Evolutionary conservation across 2,113 vertebrate genomes (phyloP), one percentile per base, ranked within the genome.

Genomic region (Scortum barcoo): DNA sequence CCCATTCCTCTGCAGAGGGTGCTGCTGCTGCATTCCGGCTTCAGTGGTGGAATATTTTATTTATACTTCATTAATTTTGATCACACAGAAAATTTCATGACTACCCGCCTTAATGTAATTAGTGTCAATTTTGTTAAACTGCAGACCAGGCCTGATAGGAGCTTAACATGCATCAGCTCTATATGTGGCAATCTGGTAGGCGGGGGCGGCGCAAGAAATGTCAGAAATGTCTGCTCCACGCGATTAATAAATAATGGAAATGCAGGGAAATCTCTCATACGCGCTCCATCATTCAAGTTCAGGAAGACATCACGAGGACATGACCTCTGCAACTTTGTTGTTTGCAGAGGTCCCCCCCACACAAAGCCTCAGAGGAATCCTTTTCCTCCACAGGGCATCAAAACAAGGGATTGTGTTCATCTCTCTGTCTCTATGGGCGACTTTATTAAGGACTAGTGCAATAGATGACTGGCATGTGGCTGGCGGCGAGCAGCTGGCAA

Each of bases 381-480:
- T 61, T 73, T 51, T 56, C 78, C 80, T 89, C 87, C 86, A 61
- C 61, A 30, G 82, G 72, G 78, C 83, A 89, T 86, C 87, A 91
- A 83, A 90, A 90, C 77, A 91, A 84, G 75, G 85, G 89, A 86
- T 88, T 86, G 84, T 58, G 86, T 87, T 92, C 81, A 91, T 89
- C 90, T 91, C 84, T 46, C 75, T 2, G 78, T 78, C 83, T 91
- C 80, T 66, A 70, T 24, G 89, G 82, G 54, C 20, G 80, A 90
- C 89, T 93, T 90, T 90, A 92, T 92, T 88, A 89, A 90, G 89
- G 83, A 82, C 82, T 28, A 42, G 78, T 57, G 81, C 70, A 83
- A 85, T 54, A 88, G 84, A 88, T 88, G 91, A 91, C 74, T 80
- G 87, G 80, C 83, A 75, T 90, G 87, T 56, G 78, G 84, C 79